Base-by-base conservation (phyloP, 1,140 invertebrate genomes). In the Pectinophora gossypiella region DNA sequence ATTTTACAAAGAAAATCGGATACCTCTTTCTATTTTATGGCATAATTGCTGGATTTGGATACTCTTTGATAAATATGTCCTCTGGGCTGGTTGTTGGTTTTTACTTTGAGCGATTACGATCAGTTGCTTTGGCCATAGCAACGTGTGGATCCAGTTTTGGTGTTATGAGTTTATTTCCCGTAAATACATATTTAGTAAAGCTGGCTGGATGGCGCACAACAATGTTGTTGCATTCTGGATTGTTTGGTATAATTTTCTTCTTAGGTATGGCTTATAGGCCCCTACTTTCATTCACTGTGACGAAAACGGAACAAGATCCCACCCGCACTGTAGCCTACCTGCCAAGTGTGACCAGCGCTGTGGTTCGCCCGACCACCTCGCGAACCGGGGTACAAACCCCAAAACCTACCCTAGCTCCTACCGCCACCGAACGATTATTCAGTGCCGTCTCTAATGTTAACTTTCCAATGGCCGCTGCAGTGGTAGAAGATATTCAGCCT, bases 111-210 rank as follows among this genome's bases (percentile, higher is more conserved):
- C 92, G 90, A 70, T 91, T 92, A 76, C 82, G 95, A 40, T 93
- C 94, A 9, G 74, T 96, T 46, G 94, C 95, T 3, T 94, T 94
- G 19, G 92, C 95, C 21, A 91, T 96, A 47, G 90, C 94, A 3
- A 91, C 94, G 3, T 94, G 93, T 66, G 95, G 95, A 7, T 95
- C 94, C 2, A 95, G 95, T 35, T 89, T 95, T 19, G 94, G 93
- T 6, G 91, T 93, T 1, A 93, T 95, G 72, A 55, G 91, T 4
- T 90, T 95, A 72, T 91, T 92, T 70, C 85, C 94, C 35, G 75
- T 97, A 23, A 92, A 92, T 35, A 81, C 89, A 32, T 68, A 79
- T 21, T 87, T 97, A 19, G 90, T 96, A 10, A 77, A 90, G 5
- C 56, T 87, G 6, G 91, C 89, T 23, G 93, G 92, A 3, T 97